Base-by-base conservation (phyloP, 92 coral and sea anemone genomes). In the Phymanthus crucifer region DNA sequence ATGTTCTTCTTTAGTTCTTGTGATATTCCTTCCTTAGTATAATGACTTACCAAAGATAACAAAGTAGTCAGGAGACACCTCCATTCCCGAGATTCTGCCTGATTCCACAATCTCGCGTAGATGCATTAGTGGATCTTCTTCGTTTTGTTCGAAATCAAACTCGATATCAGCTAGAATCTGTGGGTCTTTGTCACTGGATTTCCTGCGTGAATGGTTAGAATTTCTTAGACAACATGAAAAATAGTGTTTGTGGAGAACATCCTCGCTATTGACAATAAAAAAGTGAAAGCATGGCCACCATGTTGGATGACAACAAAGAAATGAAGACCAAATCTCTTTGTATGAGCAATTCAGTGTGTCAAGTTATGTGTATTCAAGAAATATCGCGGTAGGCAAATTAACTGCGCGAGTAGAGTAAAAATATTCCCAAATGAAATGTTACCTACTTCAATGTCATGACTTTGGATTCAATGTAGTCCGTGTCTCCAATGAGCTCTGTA, bases 401-500 rank as follows among this genome's bases (percentile, higher is more conserved):
- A 24, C 35, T 36, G 5, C 27, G 37, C 19, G 27, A 76, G 57
- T n/a, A 32, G 57, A 76, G 32, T 32, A 54, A 74, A 26, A 23
- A 45, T 33, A n/a, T n/a, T 33, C 21, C 29, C 33, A 54, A 76
- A 3, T 52, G 29, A 54, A 76, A 3, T 52, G 29, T 21, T 6
- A 67, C 97, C 90, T 89, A 95, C 99, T 89, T 95, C 50, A 95
- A 85, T 13, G 93, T 78, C 78, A 84, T 78, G 16, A 93, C 95
- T 50, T 82, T 71, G 24, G 97, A 90, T 75, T 88, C 91, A 40
- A 95, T 82, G 80, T 86, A 95, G 40, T 94, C 83, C 64, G 85
- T 72, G 78, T 95, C 99, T 19, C 95, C 98, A 71, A 90, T 89
- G 27, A 95, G 86, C 56, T 95, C 98, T 33, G 94, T 94, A 45